phyloP scores from a whole-genome alignment of 2,113 vertebrate genomes.

The Hucho hucho region DNA sequence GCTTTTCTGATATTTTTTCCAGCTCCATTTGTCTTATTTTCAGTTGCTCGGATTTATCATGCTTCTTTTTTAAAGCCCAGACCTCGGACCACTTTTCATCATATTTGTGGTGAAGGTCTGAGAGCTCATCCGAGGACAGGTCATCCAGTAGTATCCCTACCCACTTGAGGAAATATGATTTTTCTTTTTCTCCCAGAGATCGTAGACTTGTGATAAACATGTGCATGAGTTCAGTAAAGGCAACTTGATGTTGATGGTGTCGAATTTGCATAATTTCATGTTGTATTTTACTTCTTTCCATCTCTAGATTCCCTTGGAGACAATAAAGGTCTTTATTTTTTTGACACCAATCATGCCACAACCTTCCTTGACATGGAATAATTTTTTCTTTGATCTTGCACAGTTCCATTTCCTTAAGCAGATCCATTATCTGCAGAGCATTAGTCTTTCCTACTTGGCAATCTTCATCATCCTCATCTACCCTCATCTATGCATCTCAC shows the following conservation, averaged over 20 bases:
- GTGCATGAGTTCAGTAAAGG: slow-evolving; percentile 20
- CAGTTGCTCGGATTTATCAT: slow-evolving; percentile 26
- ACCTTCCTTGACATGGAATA: slow-evolving; percentile 52
- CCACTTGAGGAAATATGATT: slow-evolving; percentile 72
- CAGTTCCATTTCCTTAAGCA: slow-evolving; percentile 51
- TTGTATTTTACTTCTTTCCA: slow-evolving; percentile 56
- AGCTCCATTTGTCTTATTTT: slow-evolving; percentile 37
- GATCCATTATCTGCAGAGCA: slow-evolving; percentile 27
- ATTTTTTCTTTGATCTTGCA: slow-evolving; percentile 56
- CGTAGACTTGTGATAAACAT: slow-evolving; percentile 42
- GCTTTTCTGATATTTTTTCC: slow-evolving; percentile 50
- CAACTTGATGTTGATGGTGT: slow-evolving; percentile 40
- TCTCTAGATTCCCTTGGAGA: slow-evolving; percentile 61
- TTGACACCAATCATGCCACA: slow-evolving; percentile 65
- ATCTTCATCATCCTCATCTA: slow-evolving; percentile 53
- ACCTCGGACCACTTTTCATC: slow-evolving; percentile 56
- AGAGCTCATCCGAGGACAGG: slow-evolving; percentile 36
- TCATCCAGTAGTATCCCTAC: slow-evolving; percentile 54
- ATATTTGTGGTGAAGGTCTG: slow-evolving; percentile 50
- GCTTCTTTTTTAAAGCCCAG: slow-evolving; percentile 42
- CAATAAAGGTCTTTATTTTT: slow-evolving; percentile 64
- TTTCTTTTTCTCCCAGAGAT: slow-evolving; percentile 32
- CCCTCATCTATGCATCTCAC: background rate
- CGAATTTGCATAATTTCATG: slow-evolving; percentile 59
- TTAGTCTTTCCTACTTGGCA: slow-evolving; percentile 54